Evolutionary conservation across 2,113 vertebrate species (phyloP).

Genomic region (Ornithorhynchus anatinus): DNA sequence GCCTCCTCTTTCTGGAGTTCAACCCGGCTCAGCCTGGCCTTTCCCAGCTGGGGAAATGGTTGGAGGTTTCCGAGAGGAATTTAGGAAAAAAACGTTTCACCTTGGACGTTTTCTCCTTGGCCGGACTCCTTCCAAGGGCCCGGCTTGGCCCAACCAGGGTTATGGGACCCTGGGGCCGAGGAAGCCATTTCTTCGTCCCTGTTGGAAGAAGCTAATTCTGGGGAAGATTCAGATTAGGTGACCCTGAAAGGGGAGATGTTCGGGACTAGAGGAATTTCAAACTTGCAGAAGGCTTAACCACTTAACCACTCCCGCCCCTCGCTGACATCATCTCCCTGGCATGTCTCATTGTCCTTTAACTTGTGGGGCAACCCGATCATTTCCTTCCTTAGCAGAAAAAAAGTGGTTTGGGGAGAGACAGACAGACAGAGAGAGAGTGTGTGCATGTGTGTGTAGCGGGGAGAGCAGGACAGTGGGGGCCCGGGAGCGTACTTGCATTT

Average conservation of each 20-base stretch:
- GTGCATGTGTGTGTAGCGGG: too few species aligned
- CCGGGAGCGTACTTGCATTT: too few species aligned
- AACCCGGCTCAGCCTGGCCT: not conserved
- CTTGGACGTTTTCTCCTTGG: not conserved
- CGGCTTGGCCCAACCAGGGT: not conserved
- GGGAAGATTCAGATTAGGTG: slow-evolving; percentile 4
- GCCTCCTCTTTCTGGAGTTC: not conserved
- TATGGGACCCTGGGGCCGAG: not conserved
- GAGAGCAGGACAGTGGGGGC: too few species aligned
- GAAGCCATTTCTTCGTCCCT: not conserved
- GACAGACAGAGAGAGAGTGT: too few species aligned
- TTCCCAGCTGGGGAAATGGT: not conserved
- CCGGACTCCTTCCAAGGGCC: not conserved
- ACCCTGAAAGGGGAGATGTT: slow-evolving; percentile 23
- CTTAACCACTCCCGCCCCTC: too few species aligned
- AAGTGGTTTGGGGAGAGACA: not conserved
- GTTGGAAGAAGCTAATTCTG: not conserved
- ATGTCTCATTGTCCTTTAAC: slow-evolving; percentile 53
- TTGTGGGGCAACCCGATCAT: slow-evolving; percentile 25
- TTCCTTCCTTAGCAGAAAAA: slow-evolving; percentile 44
- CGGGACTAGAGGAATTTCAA: slow-evolving; percentile 32
- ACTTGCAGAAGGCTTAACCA: slow-evolving; percentile 26
- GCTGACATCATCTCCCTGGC: slow-evolving; percentile 47
- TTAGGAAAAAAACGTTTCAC: slow-evolving; percentile 17
- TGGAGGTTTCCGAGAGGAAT: slow-evolving; percentile 4